These are phyloP conservation scores for Perithous albicinctus DNA, from an alignment of 2,888 invertebrate species.

Conservation along the genomic window DNA sequence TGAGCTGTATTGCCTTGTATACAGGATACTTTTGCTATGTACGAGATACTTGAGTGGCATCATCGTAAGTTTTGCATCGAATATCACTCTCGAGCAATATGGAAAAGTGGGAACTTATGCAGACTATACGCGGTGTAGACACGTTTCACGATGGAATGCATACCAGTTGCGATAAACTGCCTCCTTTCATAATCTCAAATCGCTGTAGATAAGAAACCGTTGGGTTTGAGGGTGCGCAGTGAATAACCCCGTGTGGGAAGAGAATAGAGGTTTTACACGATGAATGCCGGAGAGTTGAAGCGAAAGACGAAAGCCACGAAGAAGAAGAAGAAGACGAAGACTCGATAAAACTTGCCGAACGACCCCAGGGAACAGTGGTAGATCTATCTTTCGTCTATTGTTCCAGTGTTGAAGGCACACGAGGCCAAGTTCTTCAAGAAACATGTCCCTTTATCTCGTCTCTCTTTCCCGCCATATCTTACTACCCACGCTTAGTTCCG, in stretches of 20 bases:
- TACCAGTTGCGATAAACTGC: slow-evolving; percentile 28
- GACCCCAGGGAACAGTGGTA: slow-evolving; percentile 51
- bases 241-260: slow-evolving; percentile 28
- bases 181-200: slow-evolving; percentile 25
- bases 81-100: not conserved
- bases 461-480: slow-evolving; percentile 30
- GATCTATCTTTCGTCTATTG: slow-evolving; percentile 60
- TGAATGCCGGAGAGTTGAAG: slow-evolving; percentile 21
- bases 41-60: not conserved
- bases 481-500: slow-evolving; percentile 10
- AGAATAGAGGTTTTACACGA: slow-evolving; percentile 27
- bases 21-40: not conserved
- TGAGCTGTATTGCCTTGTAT: too few relatives aligned
- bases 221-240: slow-evolving; percentile 22
- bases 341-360: slow-evolving; percentile 64
- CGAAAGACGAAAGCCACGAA: slow-evolving; percentile 21
- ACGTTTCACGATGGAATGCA: slow-evolving; percentile 1
- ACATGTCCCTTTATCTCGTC: slow-evolving; percentile 58
- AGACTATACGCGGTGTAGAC: not conserved
- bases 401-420: slow-evolving; percentile 38
- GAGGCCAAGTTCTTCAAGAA: slow-evolving; percentile 51
- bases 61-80: not conserved
- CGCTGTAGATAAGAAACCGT: slow-evolving; percentile 25
- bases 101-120: not conserved
- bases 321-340: slow-evolving; percentile 46